These are phyloP conservation scores for Drosophila incognita DNA, from an alignment of 2,888 invertebrate genomes.

Conservation along the genomic window DNA sequence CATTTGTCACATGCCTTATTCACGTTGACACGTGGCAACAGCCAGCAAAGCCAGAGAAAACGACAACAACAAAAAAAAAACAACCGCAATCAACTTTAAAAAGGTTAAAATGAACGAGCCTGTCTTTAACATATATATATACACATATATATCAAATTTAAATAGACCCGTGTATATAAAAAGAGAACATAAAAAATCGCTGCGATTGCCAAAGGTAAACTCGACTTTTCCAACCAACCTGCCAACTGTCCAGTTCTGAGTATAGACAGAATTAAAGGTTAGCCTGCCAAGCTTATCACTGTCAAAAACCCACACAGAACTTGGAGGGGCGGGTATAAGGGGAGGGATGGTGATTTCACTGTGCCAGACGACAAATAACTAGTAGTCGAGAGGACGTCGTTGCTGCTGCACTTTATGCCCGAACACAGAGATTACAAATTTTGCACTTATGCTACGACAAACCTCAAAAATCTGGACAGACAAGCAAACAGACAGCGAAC, in stretches of 20 bases:
- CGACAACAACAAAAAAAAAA: not conserved
- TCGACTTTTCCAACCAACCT: conserved; percentile 17
- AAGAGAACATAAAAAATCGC: conserved; percentile 5
- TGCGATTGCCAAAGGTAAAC: conserved; percentile 26
- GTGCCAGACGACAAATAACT: conserved; percentile 35
- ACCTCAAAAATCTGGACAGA: conserved; percentile 31
- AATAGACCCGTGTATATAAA: not conserved
- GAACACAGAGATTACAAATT: conserved; percentile 73
- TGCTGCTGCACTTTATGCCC: conserved; percentile 55
- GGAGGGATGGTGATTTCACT: conserved; percentile 9
- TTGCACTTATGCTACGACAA: conserved; percentile 67
- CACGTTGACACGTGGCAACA: conserved; percentile 30
- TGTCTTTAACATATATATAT: conserved; percentile 51
- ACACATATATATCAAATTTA: not conserved
- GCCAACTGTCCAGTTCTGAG: conserved; percentile 11
- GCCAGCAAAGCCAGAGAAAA: conserved; percentile 9
- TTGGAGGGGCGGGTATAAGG: not conserved
- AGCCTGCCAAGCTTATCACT: conserved; percentile 56
- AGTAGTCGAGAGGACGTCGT: conserved; percentile 1
- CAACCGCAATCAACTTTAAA: conserved; percentile 20
- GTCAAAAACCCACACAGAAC: conserved; percentile 35
- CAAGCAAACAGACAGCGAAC: conserved; percentile 1
- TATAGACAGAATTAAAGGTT: conserved; percentile 58
- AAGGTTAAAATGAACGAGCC: conserved; percentile 29
- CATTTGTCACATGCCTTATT: conserved; percentile 58